These are phyloP conservation scores for Seira ritae DNA, from an alignment of 2,888 invertebrate species.

Conservation along the genomic window DNA sequence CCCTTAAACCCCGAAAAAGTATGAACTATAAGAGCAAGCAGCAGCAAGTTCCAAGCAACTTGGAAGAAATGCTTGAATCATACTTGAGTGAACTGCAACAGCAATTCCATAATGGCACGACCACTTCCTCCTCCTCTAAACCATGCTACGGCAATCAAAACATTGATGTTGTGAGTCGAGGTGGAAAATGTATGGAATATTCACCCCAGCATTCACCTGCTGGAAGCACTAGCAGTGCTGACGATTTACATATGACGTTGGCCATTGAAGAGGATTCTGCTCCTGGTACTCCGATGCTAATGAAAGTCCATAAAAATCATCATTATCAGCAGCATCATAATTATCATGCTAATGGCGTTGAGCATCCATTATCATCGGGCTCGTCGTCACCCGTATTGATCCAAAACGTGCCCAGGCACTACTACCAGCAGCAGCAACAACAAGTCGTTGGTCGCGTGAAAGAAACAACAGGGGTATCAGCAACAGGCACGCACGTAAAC, in stretches of 20 bases:
- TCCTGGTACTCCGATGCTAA: neutral
- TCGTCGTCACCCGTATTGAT: conserved; percentile 36
- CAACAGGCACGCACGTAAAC: conserved; percentile 24
- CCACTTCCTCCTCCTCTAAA: conserved; percentile 6
- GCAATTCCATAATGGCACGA: conserved; percentile 17
- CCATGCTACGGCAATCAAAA: conserved; percentile 23
- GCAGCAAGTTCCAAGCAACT: conserved; percentile 31
- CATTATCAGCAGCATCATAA: conserved; percentile 8
- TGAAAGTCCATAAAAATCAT: conserved; percentile 25
- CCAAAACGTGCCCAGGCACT: conserved; percentile 33
- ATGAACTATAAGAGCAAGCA: neutral
- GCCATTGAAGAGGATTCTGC: conserved; percentile 8
- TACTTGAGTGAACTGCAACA: conserved; percentile 61
- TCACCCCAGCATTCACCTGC: conserved; percentile 47
- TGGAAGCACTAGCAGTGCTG: conserved; percentile 4
- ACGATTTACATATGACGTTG: conserved; percentile 46
- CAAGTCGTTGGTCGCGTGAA: conserved; percentile 4
- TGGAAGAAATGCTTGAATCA: conserved; percentile 65
- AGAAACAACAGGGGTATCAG: conserved; percentile 4
- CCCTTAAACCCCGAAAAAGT: conserved; percentile 47
- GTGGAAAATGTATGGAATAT: conserved; percentile 26
- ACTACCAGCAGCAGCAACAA: neutral
- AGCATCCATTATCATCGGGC: neutral
- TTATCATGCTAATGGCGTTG: neutral
- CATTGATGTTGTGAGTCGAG: conserved; percentile 1